Percentiles rank a stretch among this genome's conserved stretches.
Conservation (phyloP, 2,797 vertebrate genomes). For the Ctenopoma multispine region DNA sequence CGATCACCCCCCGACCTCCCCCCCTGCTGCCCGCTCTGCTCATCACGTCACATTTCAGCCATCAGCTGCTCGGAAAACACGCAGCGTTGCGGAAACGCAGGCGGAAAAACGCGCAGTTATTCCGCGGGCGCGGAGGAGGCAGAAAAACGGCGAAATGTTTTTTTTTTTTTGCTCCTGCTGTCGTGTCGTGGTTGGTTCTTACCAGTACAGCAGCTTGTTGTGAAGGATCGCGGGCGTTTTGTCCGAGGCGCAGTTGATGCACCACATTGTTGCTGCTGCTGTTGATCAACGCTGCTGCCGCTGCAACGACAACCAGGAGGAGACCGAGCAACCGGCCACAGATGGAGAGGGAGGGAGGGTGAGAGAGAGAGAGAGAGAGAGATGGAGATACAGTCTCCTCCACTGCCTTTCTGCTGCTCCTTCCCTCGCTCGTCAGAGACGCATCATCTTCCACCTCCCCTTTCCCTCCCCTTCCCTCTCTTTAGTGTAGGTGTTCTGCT, state of each 20-base stretch:
- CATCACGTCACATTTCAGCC: constrained; percentile 38
- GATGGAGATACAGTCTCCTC: not conserved
- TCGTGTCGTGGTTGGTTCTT: constrained; percentile 35
- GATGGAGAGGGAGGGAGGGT: not conserved
- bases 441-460: constrained; percentile 39
- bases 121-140: not conserved
- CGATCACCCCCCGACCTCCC: not conserved
- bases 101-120: constrained; percentile 34
- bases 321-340: constrained; percentile 14
- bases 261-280: constrained; percentile 79
- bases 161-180: too few species aligned
- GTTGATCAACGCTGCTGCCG: constrained; percentile 33
- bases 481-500: not conserved
- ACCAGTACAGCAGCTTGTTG: constrained; percentile 85
- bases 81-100: constrained; percentile 47
- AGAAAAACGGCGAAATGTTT: too few species aligned
- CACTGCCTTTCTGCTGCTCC: constrained; percentile 51
- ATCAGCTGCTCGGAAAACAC: not conserved
- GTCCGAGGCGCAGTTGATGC: constrained; percentile 84
- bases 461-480: too few species aligned
- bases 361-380: not conserved
- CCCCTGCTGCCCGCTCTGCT: not conserved
- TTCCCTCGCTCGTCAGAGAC: constrained; percentile 40
- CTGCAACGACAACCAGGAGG: constrained; percentile 35
- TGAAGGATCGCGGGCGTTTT: constrained; percentile 82